Percentiles rank a stretch among this genome's conserved stretches.
Conservation (phyloP, 2,888 invertebrate genomes). For the Psylliodes chrysocephalus region DNA sequence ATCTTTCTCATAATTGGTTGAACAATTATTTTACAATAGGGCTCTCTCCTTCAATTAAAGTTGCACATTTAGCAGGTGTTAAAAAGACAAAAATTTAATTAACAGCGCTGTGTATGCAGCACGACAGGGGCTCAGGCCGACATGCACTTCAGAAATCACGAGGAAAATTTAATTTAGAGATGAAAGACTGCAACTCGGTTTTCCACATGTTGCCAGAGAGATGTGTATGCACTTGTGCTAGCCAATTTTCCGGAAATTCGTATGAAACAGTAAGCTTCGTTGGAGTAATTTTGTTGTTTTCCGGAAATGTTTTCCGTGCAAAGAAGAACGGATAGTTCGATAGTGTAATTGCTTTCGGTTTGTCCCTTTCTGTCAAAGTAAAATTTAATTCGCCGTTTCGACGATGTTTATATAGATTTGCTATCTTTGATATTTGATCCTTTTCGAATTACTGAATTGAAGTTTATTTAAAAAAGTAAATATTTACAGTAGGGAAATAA, state of each 20-base stretch:
- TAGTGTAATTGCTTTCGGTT: neutral
- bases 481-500: too few species aligned
- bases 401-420: too few species aligned
- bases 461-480: too few species aligned
- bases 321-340: neutral
- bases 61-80: neutral
- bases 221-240: neutral
- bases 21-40: too few species aligned
- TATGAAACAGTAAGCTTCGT: neutral
- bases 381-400: too few species aligned
- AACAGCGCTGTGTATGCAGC: neutral
- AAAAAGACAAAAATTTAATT: neutral
- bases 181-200: neutral
- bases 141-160: neutral
- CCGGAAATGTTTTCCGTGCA: neutral
- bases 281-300: neutral
- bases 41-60: too few species aligned
- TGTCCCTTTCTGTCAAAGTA: too few species aligned
- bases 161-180: constrained; percentile 2
- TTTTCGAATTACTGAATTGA: too few species aligned
- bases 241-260: constrained; percentile 1
- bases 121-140: neutral
- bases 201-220: constrained; percentile 1
- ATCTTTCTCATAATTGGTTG: too few species aligned
- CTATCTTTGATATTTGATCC: too few species aligned